Evolutionary conservation across 23 tunicate genomes (phyloP).

Genomic region (Phallusia fumigata): DNA sequence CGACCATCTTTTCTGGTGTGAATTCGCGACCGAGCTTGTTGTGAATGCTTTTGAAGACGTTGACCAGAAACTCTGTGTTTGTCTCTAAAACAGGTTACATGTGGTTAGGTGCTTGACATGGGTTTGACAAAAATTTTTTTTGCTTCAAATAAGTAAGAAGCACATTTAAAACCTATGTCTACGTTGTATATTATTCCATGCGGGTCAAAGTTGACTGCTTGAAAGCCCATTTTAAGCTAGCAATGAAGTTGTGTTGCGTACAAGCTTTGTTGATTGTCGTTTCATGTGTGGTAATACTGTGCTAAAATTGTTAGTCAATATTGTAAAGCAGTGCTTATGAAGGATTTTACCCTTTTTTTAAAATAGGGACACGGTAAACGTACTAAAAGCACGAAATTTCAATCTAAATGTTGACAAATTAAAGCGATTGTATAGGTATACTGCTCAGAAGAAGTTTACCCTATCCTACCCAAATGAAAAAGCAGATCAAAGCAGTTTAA

Average conservation of each 20-base stretch:
- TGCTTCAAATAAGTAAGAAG: no score
- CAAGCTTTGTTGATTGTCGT: not conserved
- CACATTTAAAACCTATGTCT: no score
- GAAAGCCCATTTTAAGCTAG: no score
- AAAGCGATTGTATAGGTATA: not conserved
- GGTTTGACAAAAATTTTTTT: not conserved
- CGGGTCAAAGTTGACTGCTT: not conserved
- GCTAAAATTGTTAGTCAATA: no score
- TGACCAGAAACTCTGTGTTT: not conserved
- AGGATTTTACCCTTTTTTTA: no score
- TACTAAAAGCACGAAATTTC: no score
- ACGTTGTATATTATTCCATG: not conserved
- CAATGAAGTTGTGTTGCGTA: no score
- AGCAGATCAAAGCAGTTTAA: no score
- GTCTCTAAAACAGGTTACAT: not conserved
- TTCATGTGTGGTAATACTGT: not conserved
- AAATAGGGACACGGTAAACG: no score
- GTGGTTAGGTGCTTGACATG: not conserved
- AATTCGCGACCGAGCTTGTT: not conserved
- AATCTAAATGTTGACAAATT: not conserved
- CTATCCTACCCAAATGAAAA: not conserved
- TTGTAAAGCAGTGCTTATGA: no score
- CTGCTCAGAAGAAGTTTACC: not conserved
- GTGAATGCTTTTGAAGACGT: not conserved
- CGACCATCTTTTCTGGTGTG: not conserved